Evolutionary conservation across 2,888 invertebrate genomes (phyloP), one percentile per base, ranked within the genome.

Genomic region (Campopleginae sp.): DNA sequence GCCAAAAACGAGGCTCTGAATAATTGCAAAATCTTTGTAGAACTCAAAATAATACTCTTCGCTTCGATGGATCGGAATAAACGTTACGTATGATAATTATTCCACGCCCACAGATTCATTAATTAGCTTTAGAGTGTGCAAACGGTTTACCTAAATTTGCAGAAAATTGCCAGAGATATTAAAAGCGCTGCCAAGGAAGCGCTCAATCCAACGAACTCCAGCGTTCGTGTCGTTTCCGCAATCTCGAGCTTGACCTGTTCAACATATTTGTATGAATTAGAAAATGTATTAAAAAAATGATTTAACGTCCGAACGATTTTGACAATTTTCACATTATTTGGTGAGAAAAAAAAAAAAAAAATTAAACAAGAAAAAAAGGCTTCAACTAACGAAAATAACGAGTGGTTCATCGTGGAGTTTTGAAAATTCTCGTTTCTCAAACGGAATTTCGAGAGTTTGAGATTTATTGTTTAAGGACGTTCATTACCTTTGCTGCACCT

Each of bases 131-230:
- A 6, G 7, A 17, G 12, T 17, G 17, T 27, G 38, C 19, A 7
- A 27, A 68, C 6, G 46, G 88, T 94, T 95, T 94, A 98, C 98
- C 97, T 96, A 94, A 97, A 98, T 89, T 96, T 95, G 88, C 96
- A 96, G 94, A 98, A 98, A 88, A 98, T 98, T 74, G 96, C 94
- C 68, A 98, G 94, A 0, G 98, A 97, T 27, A 97, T 92, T 17
- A 97, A 92, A 42, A 98, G 94, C 0, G 97, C 96, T 17, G 97
- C 92, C 6, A 98, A 94, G 0, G 98, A 98, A 10, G 97, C 92
- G 79, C 96, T 96, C 61, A 98, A 95, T 1, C 98, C 98, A 31
- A 97, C 95, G 86, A 97, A 96, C 94, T 99, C 98, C 92, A 98
- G 94, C 17, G 95, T 95, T 76, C 97, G 94, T 0, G 97, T 97